Evolutionary conservation across 2,113 vertebrate genomes (phyloP).

Genomic region (Gobiocypris rarus): DNA sequence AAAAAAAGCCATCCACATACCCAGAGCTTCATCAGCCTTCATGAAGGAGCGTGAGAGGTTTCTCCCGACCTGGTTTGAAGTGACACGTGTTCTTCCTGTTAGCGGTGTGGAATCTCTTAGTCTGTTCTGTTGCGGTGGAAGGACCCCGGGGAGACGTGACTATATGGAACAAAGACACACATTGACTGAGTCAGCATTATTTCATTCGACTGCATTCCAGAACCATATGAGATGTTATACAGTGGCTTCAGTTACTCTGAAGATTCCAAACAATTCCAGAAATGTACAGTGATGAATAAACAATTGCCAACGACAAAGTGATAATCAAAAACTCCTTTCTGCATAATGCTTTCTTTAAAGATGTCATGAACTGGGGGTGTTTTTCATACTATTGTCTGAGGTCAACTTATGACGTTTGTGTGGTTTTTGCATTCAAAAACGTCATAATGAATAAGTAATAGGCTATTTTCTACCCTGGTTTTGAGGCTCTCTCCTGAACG

Average conservation of each 20-base stretch:
- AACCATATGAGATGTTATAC: neutral
- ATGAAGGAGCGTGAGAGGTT: slow-evolving; percentile 34
- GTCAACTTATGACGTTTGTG: no score
- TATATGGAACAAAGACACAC: neutral
- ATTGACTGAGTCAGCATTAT: slow-evolving; percentile 22
- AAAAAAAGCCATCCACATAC: neutral
- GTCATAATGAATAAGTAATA: no score
- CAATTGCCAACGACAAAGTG: neutral
- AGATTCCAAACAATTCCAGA: neutral
- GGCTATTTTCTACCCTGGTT: no score
- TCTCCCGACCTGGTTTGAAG: slow-evolving; percentile 7
- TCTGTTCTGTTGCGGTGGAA: neutral
- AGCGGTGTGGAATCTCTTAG: neutral
- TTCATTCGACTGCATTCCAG: neutral
- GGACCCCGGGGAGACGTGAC: neutral
- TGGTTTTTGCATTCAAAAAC: no score
- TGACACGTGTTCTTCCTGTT: slow-evolving; percentile 9
- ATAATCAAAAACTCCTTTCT: no score
- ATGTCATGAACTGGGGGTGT: no score
- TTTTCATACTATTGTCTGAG: no score
- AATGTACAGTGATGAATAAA: neutral
- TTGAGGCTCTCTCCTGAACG: no score
- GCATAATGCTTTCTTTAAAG: neutral
- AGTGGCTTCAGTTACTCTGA: neutral
- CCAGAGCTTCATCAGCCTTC: neutral